These are phyloP conservation scores for Pangasianodon hypophthalmus DNA, from an alignment of 2,113 vertebrate genomes.

Conservation along the genomic window DNA sequence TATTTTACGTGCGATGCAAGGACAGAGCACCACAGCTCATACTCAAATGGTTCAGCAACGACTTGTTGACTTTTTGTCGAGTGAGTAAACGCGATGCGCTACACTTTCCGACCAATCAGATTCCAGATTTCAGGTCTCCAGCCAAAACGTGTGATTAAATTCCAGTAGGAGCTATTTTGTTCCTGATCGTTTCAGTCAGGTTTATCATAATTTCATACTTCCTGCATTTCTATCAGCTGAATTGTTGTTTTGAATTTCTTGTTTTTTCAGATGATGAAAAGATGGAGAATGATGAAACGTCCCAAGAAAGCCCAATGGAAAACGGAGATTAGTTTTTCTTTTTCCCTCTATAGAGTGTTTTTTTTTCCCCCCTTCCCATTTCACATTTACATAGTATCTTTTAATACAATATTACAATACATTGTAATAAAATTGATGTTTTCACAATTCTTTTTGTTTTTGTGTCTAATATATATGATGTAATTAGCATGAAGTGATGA, in stretches of 20 bases:
- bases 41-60: not conserved
- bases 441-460: not conserved
- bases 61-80: not conserved
- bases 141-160: not conserved
- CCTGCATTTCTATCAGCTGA: not conserved
- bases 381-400: not conserved
- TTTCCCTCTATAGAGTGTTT: conserved; percentile 27
- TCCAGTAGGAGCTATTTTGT: not conserved
- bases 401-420: not conserved
- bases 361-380: not conserved
- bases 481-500: not conserved
- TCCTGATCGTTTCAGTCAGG: not conserved
- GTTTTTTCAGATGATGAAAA: conserved; percentile 89
- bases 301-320: conserved; percentile 81
- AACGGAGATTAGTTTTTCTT: conserved; percentile 69
- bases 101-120: not conserved
- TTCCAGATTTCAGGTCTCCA: not conserved
- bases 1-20: not conserved
- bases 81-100: not conserved
- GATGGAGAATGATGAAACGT: conserved; percentile 84
- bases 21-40: no score
- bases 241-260: not conserved
- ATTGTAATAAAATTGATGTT: conserved; percentile 25
- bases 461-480: no score
- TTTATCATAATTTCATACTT: not conserved